Base-by-base conservation (phyloP, 2,797 vertebrate genomes). In the Clarias pachynema region DNA sequence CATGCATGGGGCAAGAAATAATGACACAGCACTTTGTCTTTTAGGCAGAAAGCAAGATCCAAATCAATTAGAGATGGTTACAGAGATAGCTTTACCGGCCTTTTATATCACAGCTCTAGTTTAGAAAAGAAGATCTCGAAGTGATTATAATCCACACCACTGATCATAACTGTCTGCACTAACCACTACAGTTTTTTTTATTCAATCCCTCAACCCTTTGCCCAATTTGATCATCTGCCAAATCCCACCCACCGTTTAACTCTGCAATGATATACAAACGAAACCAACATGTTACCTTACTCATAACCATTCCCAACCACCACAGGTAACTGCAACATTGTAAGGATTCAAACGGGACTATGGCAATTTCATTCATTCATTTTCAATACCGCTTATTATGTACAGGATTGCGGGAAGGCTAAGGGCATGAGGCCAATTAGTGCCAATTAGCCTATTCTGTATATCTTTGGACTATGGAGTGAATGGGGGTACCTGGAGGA, bases 1-100 rank as follows among this genome's bases (percentile, higher is more conserved):
- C 70, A 86, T 82, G 79, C 79, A 86, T 75, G 62, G 77, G 26
- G 44, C 65, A 63, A 83, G 59, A 83, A 85, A 37, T 20, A 83
- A 81, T 75, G 20, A 84, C 72, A 65, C 79, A 63, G 44, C 84
- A 22, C 24, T 70, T 81, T 81, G 70, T 57, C 34, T 84, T 20
- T 63, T 70, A 12, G 72, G 77, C 7, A 12, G 68, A 49, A 83
- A 74, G 26, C 26, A 20, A 53, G 31, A 65, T 29, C 1, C 15
- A 22, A 59, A 59, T 69, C 31, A 73, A 56, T 77, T 68, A 81
- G 79, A 12, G 16, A 60, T 24, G 57, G n/a, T 34, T 73, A 15
- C n/a, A 49, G 65, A 79, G 20, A 24, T 15, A 53, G n/a, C 7
- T n/a, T 37, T 65, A 34, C 5, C 0, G 1, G 22, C 72, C 57